Percentiles rank a stretch among this genome's conserved stretches.
These are phyloP conservation scores for Drosophila tanythrix DNA, from an alignment of 2,888 invertebrate genomes.

Conservation along the genomic window DNA sequence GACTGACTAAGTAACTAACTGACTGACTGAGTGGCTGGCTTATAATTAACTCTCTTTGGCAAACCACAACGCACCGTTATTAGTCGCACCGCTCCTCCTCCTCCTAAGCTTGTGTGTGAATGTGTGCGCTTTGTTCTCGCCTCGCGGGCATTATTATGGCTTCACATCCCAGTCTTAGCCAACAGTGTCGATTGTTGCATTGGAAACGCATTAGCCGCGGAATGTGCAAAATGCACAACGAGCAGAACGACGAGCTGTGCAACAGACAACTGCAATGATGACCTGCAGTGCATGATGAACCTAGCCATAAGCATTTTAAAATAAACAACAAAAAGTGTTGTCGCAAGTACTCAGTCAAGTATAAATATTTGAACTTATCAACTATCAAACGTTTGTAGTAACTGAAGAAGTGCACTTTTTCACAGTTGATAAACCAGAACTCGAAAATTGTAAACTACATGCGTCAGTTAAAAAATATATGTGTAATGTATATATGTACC, in stretches of 20 bases:
- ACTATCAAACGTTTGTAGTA: background rate
- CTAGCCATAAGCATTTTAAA: background rate
- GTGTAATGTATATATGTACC: no score
- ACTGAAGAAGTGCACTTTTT: background rate
- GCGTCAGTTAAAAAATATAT: background rate
- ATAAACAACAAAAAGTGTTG: background rate
- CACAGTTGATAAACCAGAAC: background rate
- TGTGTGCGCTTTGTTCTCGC: constrained; percentile 61
- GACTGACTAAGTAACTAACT: constrained; percentile 10
- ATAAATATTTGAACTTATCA: background rate
- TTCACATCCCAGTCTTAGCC: constrained; percentile 44
- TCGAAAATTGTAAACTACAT: background rate
- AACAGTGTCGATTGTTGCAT: constrained; percentile 67
- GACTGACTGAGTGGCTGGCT: constrained; percentile 55
- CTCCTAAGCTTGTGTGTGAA: constrained; percentile 27
- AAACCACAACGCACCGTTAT: constrained; percentile 78
- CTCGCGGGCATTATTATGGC: constrained; percentile 53
- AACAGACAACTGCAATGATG: constrained; percentile 8
- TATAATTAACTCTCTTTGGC: constrained; percentile 78
- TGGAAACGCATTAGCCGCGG: constrained; percentile 73
- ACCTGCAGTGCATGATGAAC: constrained; percentile 7
- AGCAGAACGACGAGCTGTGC: constrained; percentile 10
- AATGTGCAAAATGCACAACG: constrained; percentile 50
- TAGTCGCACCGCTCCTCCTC: constrained; percentile 29
- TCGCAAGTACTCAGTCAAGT: background rate